Evolutionary conservation across 2,797 vertebrate species (phyloP).

Genomic region (Ateles fusciceps): DNA sequence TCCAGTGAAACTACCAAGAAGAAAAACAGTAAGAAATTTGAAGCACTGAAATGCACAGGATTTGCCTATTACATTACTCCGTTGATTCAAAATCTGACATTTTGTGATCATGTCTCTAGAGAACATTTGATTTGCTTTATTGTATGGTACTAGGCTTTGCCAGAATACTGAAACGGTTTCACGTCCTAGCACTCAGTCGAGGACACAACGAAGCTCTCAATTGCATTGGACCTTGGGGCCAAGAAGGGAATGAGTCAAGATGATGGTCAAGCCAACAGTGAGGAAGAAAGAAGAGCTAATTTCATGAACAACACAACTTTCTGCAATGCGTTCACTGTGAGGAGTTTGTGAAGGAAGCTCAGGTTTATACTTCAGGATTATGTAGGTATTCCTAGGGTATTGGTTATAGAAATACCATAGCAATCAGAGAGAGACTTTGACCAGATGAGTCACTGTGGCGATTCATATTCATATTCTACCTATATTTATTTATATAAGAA

Average conservation of each 20-base stretch:
- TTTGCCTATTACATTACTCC: not conserved
- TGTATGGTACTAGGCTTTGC: not conserved
- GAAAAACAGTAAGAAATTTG: not conserved
- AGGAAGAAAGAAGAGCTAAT: not conserved
- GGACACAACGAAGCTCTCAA: not conserved
- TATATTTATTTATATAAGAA: not conserved
- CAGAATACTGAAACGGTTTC: not conserved
- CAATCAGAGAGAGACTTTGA: not conserved
- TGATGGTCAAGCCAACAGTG: not conserved
- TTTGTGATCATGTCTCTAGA: not conserved
- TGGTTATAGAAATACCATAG: not conserved
- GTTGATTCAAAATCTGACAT: not conserved
- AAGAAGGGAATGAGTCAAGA: not conserved
- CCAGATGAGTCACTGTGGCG: not conserved
- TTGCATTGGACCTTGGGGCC: not conserved
- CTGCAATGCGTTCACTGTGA: not conserved
- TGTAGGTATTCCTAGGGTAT: not conserved
- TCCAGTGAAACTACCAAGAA: slow-evolving; percentile 11
- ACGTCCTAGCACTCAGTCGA: not conserved
- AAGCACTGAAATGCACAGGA: not conserved
- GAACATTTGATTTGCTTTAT: not conserved
- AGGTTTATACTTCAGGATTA: not conserved
- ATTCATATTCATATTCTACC: not conserved
- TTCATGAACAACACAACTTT: not conserved
- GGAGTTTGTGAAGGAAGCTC: not conserved